phyloP scores from a whole-genome alignment of 2,797 vertebrate genomes.

The Phrynocephalus forsythii region DNA sequence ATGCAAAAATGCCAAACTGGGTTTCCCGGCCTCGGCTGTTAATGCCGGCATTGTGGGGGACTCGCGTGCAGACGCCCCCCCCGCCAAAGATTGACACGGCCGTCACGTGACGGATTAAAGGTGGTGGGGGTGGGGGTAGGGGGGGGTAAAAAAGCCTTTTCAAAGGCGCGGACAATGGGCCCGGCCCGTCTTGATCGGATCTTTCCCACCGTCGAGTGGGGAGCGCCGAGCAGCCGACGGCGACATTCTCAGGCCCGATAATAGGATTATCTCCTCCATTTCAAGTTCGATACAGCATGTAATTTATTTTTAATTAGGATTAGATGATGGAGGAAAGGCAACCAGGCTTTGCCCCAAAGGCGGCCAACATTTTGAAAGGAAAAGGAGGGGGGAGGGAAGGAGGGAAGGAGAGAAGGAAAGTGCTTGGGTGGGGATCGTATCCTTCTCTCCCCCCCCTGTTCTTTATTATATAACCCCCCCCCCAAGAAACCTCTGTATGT shows the following conservation, averaged over 20 bases:
- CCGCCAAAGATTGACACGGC: slow-evolving; percentile 76
- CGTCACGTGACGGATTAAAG: slow-evolving; percentile 73
- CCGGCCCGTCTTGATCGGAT: slow-evolving; percentile 57
- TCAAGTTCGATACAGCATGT: slow-evolving; percentile 83
- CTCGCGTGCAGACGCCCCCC: slow-evolving; percentile 86
- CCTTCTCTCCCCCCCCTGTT: slow-evolving; percentile 33
- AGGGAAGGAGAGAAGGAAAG: background rate
- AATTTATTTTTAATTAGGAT: slow-evolving; percentile 93
- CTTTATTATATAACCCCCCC: background rate
- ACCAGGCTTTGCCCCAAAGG: slow-evolving; percentile 61
- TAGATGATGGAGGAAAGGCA: slow-evolving; percentile 77
- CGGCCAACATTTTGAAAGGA: slow-evolving; percentile 55
- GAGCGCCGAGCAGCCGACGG: slow-evolving; percentile 76
- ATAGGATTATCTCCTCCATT: slow-evolving; percentile 86
- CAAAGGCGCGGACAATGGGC: slow-evolving; percentile 62
- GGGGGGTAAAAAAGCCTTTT: slow-evolving; percentile 60
- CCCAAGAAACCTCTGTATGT: slow-evolving; percentile 29
- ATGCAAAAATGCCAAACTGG: slow-evolving; percentile 84
- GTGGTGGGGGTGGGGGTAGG: too few relatives aligned
- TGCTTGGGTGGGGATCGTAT: too few relatives aligned
- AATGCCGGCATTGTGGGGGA: slow-evolving; percentile 84
- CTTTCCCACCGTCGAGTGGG: slow-evolving; percentile 72
- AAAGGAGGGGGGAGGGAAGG: background rate
- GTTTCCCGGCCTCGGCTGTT: slow-evolving; percentile 73
- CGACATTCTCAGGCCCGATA: slow-evolving; percentile 77